Conservation (phyloP, 2,797 vertebrate genomes). For the Erpetoichthys calabaricus region DNA sequence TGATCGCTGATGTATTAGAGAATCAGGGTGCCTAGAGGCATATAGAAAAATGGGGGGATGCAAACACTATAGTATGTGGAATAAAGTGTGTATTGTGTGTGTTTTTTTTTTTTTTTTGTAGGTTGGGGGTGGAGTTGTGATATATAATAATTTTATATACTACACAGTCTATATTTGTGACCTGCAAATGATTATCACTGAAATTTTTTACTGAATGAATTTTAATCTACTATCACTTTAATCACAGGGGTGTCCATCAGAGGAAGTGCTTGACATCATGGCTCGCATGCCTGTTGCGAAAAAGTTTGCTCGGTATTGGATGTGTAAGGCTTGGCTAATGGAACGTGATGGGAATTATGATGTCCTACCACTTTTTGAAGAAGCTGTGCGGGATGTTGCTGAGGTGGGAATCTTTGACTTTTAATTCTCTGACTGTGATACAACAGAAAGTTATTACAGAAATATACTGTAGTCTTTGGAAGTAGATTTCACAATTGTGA, state of each 20-base stretch:
- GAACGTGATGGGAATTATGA: constrained; percentile 55
- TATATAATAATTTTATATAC: no score
- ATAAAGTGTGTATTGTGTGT: background rate
- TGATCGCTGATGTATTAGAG: no score
- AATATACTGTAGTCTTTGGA: no score
- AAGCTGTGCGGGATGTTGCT: constrained; percentile 58
- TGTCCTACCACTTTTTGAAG: constrained; percentile 55
- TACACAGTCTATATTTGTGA: no score
- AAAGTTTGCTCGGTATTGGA: constrained; percentile 81
- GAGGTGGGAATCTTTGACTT: constrained; percentile 34
- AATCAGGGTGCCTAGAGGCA: no score
- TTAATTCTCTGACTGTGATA: no score
- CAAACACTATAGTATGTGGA: no score
- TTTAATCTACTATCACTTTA: background rate
- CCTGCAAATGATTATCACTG: no score
- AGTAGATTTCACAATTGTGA: no score
- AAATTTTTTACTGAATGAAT: no score
- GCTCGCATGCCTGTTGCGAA: constrained; percentile 57
- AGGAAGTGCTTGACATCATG: constrained; percentile 45
- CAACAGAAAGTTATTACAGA: no score
- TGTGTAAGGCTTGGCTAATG: constrained; percentile 66
- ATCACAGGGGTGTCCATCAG: constrained; percentile 42
- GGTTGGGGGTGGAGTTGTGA: background rate
- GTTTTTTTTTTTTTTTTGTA: background rate
- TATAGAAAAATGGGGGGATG: no score